Conservation (phyloP, 1,140 invertebrate species). For the Ceratoteleas bidentatus region DNA sequence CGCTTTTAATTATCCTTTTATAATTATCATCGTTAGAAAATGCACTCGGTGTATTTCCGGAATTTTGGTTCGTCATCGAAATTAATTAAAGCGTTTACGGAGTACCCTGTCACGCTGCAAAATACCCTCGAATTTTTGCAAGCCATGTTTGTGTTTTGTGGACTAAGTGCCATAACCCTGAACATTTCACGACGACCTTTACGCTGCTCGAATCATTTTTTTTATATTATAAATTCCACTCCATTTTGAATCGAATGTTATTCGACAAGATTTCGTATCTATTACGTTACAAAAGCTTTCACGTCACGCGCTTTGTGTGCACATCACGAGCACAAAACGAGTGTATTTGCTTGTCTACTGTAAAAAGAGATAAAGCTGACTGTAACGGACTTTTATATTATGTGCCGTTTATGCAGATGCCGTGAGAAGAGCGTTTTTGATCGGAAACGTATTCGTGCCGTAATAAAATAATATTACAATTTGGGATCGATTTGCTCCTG, state of each 20-base stretch:
- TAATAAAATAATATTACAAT: conserved; percentile 6
- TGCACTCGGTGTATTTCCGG: neutral
- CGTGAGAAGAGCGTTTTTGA: conserved; percentile 1
- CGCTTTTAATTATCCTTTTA: conserved; percentile 32
- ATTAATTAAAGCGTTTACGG: conserved; percentile 19
- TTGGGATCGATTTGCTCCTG: neutral
- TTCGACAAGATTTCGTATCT: conserved; percentile 23
- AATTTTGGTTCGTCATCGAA: conserved; percentile 2
- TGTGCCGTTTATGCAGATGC: conserved; percentile 6
- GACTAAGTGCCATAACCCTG: conserved; percentile 18
- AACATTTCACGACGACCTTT: neutral
- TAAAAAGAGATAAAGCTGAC: conserved; percentile 31
- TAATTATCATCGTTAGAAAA: conserved; percentile 35
- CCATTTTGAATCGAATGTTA: conserved; percentile 26
- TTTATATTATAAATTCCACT: conserved; percentile 36
- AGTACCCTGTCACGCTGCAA: neutral
- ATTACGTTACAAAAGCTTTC: conserved; percentile 23
- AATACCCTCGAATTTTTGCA: conserved; percentile 7
- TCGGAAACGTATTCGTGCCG: neutral
- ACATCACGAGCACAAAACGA: neutral
- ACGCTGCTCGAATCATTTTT: conserved; percentile 20
- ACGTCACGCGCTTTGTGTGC: conserved; percentile 17
- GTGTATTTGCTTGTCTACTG: conserved; percentile 11
- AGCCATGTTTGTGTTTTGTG: conserved; percentile 4
- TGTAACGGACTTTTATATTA: conserved; percentile 18